Percentiles rank a stretch among this genome's conserved stretches.
Evolutionary conservation across 35 echinoderm and acorn worm species (phyloP).

Genomic region (Chiridota heheva): DNA sequence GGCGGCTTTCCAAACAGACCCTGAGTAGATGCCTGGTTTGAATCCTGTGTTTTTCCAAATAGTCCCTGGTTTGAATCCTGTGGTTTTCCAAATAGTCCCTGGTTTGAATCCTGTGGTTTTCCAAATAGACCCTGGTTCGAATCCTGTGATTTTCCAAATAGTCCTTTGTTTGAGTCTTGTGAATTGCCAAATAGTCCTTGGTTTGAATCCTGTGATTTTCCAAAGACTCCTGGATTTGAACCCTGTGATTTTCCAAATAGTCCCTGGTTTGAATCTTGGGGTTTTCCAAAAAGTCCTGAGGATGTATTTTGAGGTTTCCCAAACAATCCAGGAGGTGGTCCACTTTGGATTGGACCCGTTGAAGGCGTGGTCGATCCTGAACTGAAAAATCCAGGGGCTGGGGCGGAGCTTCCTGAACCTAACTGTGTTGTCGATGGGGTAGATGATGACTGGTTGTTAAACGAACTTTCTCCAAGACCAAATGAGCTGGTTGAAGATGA

Average conservation of each 20-base stretch:
- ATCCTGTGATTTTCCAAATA: conserved; percentile 29
- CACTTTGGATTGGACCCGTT: too few species aligned
- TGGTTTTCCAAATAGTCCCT: conserved; percentile 28
- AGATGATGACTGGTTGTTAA: too few species aligned
- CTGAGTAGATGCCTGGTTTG: too few species aligned
- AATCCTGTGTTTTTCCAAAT: conserved; percentile 60
- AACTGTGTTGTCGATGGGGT: too few species aligned
- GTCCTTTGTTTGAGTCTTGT: neutral
- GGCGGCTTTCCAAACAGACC: neutral
- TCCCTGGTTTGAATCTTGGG: conserved; percentile 4
- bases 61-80: conserved; percentile 30
- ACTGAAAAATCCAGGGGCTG: too few species aligned
- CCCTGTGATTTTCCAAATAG: conserved; percentile 25
- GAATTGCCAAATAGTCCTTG: conserved; percentile 26
- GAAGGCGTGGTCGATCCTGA: too few species aligned
- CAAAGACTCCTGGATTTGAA: neutral
- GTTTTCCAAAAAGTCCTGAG: conserved; percentile 23
- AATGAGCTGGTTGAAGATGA: too few species aligned
- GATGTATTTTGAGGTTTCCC: neutral
- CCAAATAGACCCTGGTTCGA: conserved; percentile 27
- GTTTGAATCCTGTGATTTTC: conserved; percentile 13
- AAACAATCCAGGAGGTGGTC: too few species aligned
- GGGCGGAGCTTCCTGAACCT: too few species aligned
- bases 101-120: neutral
- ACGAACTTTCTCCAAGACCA: too few species aligned